Evolutionary conservation across 2,113 vertebrate genomes (phyloP).

Genomic region (Nothobranchius furzeri): DNA sequence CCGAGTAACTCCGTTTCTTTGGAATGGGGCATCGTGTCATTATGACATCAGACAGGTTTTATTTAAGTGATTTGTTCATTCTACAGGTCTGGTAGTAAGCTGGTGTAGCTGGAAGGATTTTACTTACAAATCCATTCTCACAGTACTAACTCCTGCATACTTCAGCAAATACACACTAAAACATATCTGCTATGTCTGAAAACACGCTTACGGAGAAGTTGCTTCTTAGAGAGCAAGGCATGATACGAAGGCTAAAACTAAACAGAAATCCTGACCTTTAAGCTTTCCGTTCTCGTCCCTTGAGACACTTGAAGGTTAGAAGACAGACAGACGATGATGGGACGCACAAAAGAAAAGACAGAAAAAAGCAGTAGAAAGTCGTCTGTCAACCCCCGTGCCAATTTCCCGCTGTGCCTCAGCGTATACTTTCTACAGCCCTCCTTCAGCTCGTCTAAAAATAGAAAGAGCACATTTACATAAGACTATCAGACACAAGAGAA

Average conservation of each 20-base stretch:
- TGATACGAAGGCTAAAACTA: slow-evolving; percentile 30
- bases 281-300: slow-evolving; percentile 41
- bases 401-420: slow-evolving; percentile 1
- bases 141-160: too few relatives aligned
- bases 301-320: slow-evolving; percentile 47
- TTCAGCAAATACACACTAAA: too few relatives aligned
- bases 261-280: slow-evolving; percentile 17
- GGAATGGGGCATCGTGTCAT: too few relatives aligned
- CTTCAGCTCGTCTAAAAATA: slow-evolving; percentile 5
- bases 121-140: too few relatives aligned
- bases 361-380: slow-evolving; percentile 14
- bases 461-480: not conserved
- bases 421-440: not conserved
- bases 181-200: not conserved
- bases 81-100: too few relatives aligned
- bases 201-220: slow-evolving; percentile 33
- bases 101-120: too few relatives aligned
- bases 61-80: too few relatives aligned
- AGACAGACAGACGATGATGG: slow-evolving; percentile 14
- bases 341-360: slow-evolving; percentile 3
- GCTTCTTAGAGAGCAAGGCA: slow-evolving; percentile 8
- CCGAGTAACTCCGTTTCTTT: too few relatives aligned
- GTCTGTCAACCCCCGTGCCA: not conserved
- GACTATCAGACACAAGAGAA: not conserved
- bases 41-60: too few relatives aligned